Base-by-base conservation (phyloP, 2,888 invertebrate species). In the Hydrotaea cyrtoneurina region DNA sequence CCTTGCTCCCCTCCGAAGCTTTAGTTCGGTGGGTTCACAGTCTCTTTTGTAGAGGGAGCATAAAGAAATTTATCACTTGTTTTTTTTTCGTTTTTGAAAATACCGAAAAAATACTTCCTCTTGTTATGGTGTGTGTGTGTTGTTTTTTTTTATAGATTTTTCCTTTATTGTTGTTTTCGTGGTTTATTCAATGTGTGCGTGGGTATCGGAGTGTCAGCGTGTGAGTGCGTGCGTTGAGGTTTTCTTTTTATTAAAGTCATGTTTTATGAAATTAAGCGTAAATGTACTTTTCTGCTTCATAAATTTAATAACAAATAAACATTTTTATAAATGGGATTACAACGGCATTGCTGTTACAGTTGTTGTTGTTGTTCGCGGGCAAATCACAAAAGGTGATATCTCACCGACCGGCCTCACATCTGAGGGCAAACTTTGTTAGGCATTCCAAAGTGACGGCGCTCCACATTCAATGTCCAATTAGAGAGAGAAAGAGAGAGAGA, bases 111-210 rank as follows among this genome's bases (percentile, higher is more conserved):
- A 84, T 21, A 43, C 57, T 73, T 79, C 23, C 77, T 82, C 78
- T 78, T 78, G 84, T 72, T 80, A 39, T 43, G 13, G 23, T 57
- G 57, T 57, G 53, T 77, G 50, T 17, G 50, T 36, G 39, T 72
- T 19, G 31, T 21, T 64, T 26, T 83, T 85, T 87, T 89, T 90
- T 89, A 88, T 88, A 86, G 88, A 86, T 74, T 75, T n/a, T 76
- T 66, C 69, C 73, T 66, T 78, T 76, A 75, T 78, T 81, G 57
- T 78, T 75, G 50, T 81, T 81, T 43, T 82, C 53, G 75, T 66
- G 66, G 62, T 53, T 77, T 36, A 23, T 71, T 19, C 13, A 19
- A n/a, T 75, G 31, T 78, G 17, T 62, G 31, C n/a, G 26, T 72
- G 23, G 72, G 17, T 57, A 26, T 74, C 17, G 55, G 53, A 53